These are phyloP conservation scores for Heteromurus nitidus DNA, from an alignment of 2,888 invertebrate species.

Conservation along the genomic window DNA sequence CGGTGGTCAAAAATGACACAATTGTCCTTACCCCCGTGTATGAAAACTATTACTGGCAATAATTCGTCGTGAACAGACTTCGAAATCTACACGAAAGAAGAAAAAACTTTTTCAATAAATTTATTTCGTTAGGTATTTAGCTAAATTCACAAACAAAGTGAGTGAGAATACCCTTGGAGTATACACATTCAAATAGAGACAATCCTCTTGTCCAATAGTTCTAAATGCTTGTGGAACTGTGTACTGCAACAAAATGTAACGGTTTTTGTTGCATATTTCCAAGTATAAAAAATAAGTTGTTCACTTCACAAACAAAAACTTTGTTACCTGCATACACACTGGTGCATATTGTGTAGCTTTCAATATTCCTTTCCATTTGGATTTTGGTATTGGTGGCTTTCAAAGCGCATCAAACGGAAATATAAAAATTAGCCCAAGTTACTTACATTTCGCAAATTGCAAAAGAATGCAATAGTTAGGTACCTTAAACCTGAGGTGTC, in stretches of 20 bases:
- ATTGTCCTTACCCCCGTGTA: slow-evolving; percentile 71
- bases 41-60: slow-evolving; percentile 68
- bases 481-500: slow-evolving; percentile 65
- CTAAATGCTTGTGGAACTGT: slow-evolving; percentile 65
- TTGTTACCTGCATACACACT: slow-evolving; percentile 54
- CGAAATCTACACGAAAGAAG: no score
- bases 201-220: slow-evolving; percentile 66
- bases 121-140: no score
- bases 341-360: slow-evolving; percentile 59
- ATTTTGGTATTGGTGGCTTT: slow-evolving; percentile 67
- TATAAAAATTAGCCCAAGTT: no score
- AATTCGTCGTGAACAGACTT: no score
- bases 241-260: slow-evolving; percentile 47
- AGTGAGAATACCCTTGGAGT: slow-evolving; percentile 17
- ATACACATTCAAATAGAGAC: slow-evolving; percentile 63
- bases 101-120: no score
- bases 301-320: no score
- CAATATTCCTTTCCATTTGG: slow-evolving; percentile 65
- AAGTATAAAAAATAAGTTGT: background rate
- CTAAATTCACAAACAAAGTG: no score
- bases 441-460: background rate
- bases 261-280: background rate
- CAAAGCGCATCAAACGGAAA: no score
- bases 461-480: background rate
- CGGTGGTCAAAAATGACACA: no score